Evolutionary conservation across 2,797 vertebrate genomes (phyloP).

Genomic region (Alcedo quadribrachys): DNA sequence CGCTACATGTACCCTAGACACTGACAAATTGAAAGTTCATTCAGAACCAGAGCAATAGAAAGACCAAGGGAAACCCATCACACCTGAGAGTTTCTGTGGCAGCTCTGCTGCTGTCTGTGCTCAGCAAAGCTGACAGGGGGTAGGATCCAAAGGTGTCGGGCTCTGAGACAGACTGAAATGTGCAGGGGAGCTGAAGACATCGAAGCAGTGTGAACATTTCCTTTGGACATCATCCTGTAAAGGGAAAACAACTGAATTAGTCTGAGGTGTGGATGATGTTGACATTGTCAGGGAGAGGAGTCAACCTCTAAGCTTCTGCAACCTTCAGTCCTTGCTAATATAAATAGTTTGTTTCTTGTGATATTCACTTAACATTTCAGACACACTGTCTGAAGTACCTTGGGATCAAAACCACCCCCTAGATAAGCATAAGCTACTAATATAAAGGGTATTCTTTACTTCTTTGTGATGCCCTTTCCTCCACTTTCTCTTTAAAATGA

Average conservation of each 20-base stretch:
- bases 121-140: background rate
- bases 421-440: background rate
- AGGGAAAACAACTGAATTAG: slow-evolving; percentile 24
- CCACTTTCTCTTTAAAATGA: background rate
- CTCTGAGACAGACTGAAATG: background rate
- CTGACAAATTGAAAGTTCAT: background rate
- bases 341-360: background rate
- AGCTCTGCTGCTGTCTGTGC: background rate
- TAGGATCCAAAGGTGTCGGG: background rate
- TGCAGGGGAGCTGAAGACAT: background rate
- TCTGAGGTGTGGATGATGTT: background rate
- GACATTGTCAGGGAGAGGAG: slow-evolving; percentile 9
- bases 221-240: background rate
- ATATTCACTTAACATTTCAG: background rate
- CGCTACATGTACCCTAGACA: background rate
- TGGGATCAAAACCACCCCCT: background rate
- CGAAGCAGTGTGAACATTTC: background rate
- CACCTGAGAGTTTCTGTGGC: background rate
- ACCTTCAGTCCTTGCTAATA: background rate
- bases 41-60: background rate
- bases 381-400: background rate
- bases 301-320: background rate
- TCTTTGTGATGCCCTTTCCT: background rate
- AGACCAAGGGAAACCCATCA: background rate
- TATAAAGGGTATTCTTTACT: background rate